Percentiles rank a stretch among this genome's conserved stretches.
phyloP scores from a whole-genome alignment of 2,888 invertebrate species.

The Dynastes hyllus region DNA sequence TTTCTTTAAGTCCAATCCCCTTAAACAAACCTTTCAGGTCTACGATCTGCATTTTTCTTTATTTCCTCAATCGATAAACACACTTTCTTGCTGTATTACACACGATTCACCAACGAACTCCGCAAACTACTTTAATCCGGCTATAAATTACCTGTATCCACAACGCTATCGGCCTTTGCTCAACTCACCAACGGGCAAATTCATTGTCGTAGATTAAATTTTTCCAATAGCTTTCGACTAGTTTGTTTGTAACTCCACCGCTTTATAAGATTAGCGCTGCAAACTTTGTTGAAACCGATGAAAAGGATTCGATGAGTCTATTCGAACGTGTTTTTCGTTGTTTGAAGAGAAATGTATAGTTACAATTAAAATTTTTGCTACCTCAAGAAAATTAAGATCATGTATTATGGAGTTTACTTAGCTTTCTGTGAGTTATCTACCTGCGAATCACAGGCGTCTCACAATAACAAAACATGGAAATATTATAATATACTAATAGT shows the following conservation, averaged over 20 bases:
- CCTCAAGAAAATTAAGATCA: not conserved
- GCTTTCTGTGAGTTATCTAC: too few relatives aligned
- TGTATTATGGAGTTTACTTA: too few relatives aligned
- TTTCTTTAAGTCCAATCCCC: too few relatives aligned
- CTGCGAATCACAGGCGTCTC: not conserved
- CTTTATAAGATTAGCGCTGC: conserved; percentile 1
- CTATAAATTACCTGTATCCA: conserved; percentile 15
- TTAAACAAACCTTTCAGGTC: too few relatives aligned
- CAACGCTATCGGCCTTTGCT: not conserved
- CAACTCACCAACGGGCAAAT: conserved; percentile 1
- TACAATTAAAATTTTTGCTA: not conserved
- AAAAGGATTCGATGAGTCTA: not conserved
- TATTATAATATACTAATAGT: too few relatives aligned
- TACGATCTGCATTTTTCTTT: too few relatives aligned
- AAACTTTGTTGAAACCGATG: not conserved
- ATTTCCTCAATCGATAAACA: too few relatives aligned
- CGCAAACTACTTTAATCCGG: not conserved
- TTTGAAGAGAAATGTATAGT: not conserved
- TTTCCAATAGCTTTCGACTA: not conserved
- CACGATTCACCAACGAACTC: not conserved
- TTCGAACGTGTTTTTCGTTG: not conserved
- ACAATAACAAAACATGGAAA: too few relatives aligned
- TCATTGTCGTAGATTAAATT: conserved; percentile 10
- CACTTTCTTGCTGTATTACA: too few relatives aligned
- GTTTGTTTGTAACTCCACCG: not conserved